Percentiles rank a stretch among this genome's conserved stretches.
Conservation (phyloP, 2,113 vertebrate genomes). For the Lucifuga dentata region DNA sequence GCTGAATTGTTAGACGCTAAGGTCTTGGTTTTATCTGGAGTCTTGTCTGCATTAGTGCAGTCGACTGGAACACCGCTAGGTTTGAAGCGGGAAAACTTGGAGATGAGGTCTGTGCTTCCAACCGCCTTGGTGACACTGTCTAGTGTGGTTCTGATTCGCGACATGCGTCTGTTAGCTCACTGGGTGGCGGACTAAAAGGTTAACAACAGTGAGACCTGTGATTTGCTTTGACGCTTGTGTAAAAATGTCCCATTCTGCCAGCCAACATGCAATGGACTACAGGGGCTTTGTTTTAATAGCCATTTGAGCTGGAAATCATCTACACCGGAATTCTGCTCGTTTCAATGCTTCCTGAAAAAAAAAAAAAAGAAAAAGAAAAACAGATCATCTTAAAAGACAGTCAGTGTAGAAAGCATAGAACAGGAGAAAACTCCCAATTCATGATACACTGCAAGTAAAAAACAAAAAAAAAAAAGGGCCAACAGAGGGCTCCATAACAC, state of each 20-base stretch:
- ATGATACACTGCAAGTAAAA: neutral
- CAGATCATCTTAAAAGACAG: neutral
- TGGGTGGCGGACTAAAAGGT: neutral
- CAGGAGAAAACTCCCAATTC: too few relatives aligned
- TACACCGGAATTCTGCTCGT: neutral
- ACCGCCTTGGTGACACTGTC: constrained; percentile 93
- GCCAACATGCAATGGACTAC: neutral
- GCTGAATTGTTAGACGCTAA: constrained; percentile 1
- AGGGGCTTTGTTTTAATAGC: neutral
- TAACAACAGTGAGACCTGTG: neutral
- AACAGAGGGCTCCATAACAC: constrained; percentile 37
- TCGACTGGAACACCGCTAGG: constrained; percentile 69
- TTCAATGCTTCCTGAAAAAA: constrained; percentile 33
- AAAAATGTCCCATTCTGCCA: constrained; percentile 31
- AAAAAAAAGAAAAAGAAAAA: neutral
- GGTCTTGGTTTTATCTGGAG: constrained; percentile 31
- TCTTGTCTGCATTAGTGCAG: constrained; percentile 56
- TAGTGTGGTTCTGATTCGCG: constrained; percentile 92
- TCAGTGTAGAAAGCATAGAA: neutral
- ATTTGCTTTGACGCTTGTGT: neutral
- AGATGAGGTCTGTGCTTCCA: constrained; percentile 89
- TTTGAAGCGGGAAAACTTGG: constrained; percentile 89
- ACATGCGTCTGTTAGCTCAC: constrained; percentile 85
- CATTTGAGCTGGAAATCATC: neutral
- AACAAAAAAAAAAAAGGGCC: too few relatives aligned